phyloP scores from a whole-genome alignment of 1,140 invertebrate species.

The Solen grandis region DNA sequence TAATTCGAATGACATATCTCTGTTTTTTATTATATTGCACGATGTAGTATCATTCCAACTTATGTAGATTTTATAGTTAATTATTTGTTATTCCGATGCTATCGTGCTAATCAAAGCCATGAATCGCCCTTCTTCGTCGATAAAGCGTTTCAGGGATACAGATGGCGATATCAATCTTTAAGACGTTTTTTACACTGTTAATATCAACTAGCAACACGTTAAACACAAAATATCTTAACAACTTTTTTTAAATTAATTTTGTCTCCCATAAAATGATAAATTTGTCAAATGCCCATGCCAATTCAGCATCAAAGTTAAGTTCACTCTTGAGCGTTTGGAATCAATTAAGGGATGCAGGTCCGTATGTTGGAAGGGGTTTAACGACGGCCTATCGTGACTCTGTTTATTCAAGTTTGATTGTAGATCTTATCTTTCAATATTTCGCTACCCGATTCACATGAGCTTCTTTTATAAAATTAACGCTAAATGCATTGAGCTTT shows the following conservation, averaged over 20 bases:
- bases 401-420: too few relatives aligned
- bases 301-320: constrained; percentile 51
- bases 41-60: constrained; percentile 45
- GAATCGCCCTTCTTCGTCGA: constrained; percentile 32
- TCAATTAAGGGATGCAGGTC: constrained; percentile 45
- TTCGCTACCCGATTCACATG: too few relatives aligned
- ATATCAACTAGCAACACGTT: constrained; percentile 40
- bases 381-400: too few relatives aligned
- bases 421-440: too few relatives aligned
- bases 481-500: too few relatives aligned
- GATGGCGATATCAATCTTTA: constrained; percentile 50
- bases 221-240: constrained; percentile 40
- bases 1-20: constrained; percentile 52
- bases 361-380: too few relatives aligned
- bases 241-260: constrained; percentile 46
- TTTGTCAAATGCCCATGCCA: constrained; percentile 50
- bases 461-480: too few relatives aligned
- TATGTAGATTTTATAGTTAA: constrained; percentile 61
- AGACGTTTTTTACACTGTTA: constrained; percentile 40
- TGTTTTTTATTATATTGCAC: constrained; percentile 39
- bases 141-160: constrained; percentile 33
- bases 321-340: constrained; percentile 8
- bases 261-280: constrained; percentile 40
- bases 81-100: constrained; percentile 44
- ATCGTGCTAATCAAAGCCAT: constrained; percentile 50